Evolutionary conservation across 2,113 vertebrate genomes (phyloP), one percentile per base, ranked within the genome.

Genomic region (Recurvirostra avosetta): DNA sequence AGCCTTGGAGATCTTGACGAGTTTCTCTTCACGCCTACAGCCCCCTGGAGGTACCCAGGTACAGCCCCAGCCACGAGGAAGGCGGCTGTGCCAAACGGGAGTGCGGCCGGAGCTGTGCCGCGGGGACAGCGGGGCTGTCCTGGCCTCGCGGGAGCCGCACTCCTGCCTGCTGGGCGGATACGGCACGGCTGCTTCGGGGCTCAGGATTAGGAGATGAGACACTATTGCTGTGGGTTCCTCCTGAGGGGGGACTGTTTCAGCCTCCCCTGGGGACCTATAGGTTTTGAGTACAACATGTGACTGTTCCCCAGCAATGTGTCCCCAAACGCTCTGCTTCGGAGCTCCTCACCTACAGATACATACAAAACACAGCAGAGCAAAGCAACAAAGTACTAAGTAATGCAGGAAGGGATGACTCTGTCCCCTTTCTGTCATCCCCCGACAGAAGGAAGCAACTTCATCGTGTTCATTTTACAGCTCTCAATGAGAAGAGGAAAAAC

Each of bases 11-110:
- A 7, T 14, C 68, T 19, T 9, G 19, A 3, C 0, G 3, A 12
- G 20, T 1, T 41, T 19, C 55, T 38, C 32, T n/a, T 11, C 49
- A 27, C 3, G 32, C 56, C 36, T 18, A 8, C 40, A 43, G 66
- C 66, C 5, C 14, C 61, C 62, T 21, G 27, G 4, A 36, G 32
- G 70, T 19, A 30, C 6, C 32, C 58, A 20, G 49, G 0, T 8
- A 16, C 12, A 5, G 1, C 0, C 34, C 14, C 36, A 22, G 12
- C 43, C n/a, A 6, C 5, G 9, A 22, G 72, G 8, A 47, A 1
- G 0, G 0, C 0, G 22, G 50, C n/a, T 16, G 71, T 15, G 74
- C 5, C 26, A 9, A 11, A 9, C 0, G 3, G 74, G 65, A 38
- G 11, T 9, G 49, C 22, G 49, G 22, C 22, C 49, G 11, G 22